Conservation (phyloP, 2,113 vertebrate genomes). For the Aplodontia rufa region DNA sequence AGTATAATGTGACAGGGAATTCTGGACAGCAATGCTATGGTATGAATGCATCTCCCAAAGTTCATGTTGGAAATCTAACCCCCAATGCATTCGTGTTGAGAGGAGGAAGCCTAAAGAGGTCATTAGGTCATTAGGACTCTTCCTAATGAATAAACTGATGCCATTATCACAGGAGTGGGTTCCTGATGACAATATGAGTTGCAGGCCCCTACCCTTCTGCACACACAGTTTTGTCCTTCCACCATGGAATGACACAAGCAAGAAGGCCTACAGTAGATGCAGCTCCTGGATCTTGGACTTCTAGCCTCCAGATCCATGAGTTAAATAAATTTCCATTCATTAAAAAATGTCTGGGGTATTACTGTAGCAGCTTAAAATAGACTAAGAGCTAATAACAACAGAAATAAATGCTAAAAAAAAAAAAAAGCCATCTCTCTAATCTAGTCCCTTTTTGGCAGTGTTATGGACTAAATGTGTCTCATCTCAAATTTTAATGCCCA, state of each 20-base stretch:
- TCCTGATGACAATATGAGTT: not conserved
- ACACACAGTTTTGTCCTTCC: not conserved
- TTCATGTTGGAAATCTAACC: not conserved
- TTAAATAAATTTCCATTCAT: not conserved
- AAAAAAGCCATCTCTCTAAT: slow-evolving; percentile 13
- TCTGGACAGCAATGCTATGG: not conserved
- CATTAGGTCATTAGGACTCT: not conserved
- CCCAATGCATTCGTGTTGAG: not conserved
- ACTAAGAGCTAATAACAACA: not conserved
- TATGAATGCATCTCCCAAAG: not conserved
- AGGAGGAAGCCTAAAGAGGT: not conserved
- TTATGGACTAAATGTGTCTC: not conserved
- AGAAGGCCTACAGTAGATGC: not conserved
- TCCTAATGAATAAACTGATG: not conserved
- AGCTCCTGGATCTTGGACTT: not conserved
- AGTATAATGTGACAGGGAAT: not conserved
- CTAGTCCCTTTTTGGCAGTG: not conserved
- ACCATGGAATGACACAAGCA: not conserved
- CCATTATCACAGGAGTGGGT: too few relatives aligned
- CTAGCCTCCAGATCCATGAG: not conserved
- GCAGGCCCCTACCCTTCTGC: not conserved
- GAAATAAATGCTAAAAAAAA: not conserved
- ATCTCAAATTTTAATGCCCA: not conserved
- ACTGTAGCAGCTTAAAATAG: not conserved
- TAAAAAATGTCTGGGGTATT: not conserved